Evolutionary conservation across 1,140 invertebrate genomes (phyloP).

Genomic region (Drosophila eugracilis): DNA sequence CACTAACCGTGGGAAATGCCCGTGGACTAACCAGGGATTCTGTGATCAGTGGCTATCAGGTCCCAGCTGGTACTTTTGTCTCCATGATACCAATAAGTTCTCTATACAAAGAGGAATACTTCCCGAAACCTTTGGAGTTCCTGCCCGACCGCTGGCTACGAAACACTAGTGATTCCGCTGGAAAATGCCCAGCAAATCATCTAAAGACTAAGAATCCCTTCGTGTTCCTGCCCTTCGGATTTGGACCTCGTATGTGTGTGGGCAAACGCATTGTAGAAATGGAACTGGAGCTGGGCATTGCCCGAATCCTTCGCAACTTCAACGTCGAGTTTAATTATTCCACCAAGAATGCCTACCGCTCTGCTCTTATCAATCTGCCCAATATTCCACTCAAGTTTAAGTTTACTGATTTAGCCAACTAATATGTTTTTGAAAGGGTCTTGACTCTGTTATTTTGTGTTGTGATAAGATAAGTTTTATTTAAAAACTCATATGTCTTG

Average conservation of each 20-base stretch:
- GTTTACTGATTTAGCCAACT: constrained; percentile 64
- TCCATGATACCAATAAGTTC: constrained; percentile 82
- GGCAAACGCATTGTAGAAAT: constrained; percentile 89
- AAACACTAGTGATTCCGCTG: constrained; percentile 42
- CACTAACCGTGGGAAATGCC: constrained; percentile 85
- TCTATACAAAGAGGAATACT: constrained; percentile 85
- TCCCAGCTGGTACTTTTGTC: constrained; percentile 86
- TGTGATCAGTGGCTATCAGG: constrained; percentile 86
- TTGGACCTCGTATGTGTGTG: constrained; percentile 86
- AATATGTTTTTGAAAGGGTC: not conserved
- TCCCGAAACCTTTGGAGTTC: constrained; percentile 85
- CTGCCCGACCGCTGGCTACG: constrained; percentile 87
- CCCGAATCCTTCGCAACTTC: constrained; percentile 87
- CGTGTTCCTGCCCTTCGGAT: constrained; percentile 87
- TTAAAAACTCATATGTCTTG: not conserved
- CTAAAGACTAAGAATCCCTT: constrained; percentile 85
- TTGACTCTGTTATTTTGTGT: not conserved
- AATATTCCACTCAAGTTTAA: constrained; percentile 80
- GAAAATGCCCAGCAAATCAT: constrained; percentile 61
- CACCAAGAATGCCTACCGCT: constrained; percentile 61
- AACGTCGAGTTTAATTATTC: constrained; percentile 85
- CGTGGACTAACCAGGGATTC: constrained; percentile 85
- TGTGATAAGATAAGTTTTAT: not conserved
- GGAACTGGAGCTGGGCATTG: constrained; percentile 88
- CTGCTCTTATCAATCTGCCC: constrained; percentile 61